A percentile compares a stretch with the other conserved stretches of the same genome.
phyloP scores from a whole-genome alignment of 2,888 invertebrate genomes.

The Thymelicus acteon region DNA sequence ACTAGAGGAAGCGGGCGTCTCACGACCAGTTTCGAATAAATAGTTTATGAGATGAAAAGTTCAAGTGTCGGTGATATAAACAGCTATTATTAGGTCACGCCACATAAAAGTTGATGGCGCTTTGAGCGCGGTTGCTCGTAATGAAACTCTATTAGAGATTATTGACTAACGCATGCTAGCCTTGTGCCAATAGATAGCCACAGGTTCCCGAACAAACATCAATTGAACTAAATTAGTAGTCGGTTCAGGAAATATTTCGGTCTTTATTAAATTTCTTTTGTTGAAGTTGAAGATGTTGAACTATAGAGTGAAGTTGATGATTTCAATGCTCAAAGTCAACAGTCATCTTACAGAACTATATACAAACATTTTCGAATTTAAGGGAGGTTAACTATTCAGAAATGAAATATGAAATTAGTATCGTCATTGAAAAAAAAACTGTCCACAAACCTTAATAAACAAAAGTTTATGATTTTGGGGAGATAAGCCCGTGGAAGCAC shows the following conservation, averaged over 20 bases:
- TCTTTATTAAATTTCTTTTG: too few species aligned
- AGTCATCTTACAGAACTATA: too few species aligned
- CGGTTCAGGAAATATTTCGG: neutral
- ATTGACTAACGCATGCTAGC: slow-evolving; percentile 24
- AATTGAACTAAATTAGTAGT: slow-evolving; percentile 29
- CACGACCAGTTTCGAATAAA: slow-evolving; percentile 19
- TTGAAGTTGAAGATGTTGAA: too few species aligned
- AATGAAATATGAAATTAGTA: too few species aligned
- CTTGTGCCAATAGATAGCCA: slow-evolving; percentile 16
- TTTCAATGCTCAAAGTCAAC: too few species aligned
- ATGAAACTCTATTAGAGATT: slow-evolving; percentile 33
- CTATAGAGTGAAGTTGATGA: too few species aligned
- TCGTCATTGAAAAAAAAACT: too few species aligned
- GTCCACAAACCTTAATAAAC: too few species aligned
- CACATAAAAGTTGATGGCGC: slow-evolving; percentile 28
- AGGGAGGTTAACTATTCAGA: too few species aligned
- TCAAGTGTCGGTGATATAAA: slow-evolving; percentile 34
- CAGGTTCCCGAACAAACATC: slow-evolving; percentile 15
- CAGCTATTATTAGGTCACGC: slow-evolving; percentile 32
- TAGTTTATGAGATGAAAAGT: slow-evolving; percentile 26
- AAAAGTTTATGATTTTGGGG: too few species aligned
- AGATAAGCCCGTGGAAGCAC: too few species aligned
- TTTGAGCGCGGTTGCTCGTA: slow-evolving; percentile 22
- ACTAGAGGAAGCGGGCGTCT: neutral
- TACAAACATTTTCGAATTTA: too few species aligned